Evolutionary conservation across 2,888 invertebrate species (phyloP), one percentile per base, ranked within the genome.

Genomic region (Eustalomyia histrio): DNA sequence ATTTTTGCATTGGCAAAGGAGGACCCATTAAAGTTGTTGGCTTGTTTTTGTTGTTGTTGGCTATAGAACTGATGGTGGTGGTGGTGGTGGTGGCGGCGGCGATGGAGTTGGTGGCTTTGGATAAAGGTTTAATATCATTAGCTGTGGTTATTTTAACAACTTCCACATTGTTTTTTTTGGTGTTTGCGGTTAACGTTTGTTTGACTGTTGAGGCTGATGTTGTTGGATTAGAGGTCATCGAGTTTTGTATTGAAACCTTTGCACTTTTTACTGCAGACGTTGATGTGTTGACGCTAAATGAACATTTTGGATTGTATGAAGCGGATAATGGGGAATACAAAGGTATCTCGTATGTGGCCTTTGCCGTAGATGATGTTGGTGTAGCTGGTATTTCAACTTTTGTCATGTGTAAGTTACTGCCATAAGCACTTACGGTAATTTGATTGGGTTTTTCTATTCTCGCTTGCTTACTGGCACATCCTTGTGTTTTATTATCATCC

Each of bases 1-100:
- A 91, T 81, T 91, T 90, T 39, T 92, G 91, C 83, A 92, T 83
- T 0, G 92, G 92, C 50, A 92, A 92, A 2, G 92, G 92, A 8
- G 92, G 91, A 21, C 92, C 92, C 76, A 92, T 91, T 3, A 92
- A 91, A 80, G 85, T 53, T 83, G 84, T 68, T 71, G 61, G n/a
- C 72, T 60, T 50, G 73, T 24, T 35, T 74, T 39, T 79, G 83
- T 43, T 84, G 53, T 14, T 65, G 5, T 33, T 82, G 87, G 47
- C 90, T 17, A 82, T 57, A 52, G 39, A 12, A n/a, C 35, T 47
- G 29, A 55, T 57, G 52, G 52, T 21, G 83, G 83, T 0, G 83
- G 65, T 0, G 84, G 78, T 57, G 52, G 52, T 21, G 83, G 83
- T 0, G 83, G 65, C 1, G 84, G 78, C 3, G 82, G 82, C 14